Evolutionary conservation across 1,140 invertebrate species (phyloP).

Genomic region (Colletes latitarsis): DNA sequence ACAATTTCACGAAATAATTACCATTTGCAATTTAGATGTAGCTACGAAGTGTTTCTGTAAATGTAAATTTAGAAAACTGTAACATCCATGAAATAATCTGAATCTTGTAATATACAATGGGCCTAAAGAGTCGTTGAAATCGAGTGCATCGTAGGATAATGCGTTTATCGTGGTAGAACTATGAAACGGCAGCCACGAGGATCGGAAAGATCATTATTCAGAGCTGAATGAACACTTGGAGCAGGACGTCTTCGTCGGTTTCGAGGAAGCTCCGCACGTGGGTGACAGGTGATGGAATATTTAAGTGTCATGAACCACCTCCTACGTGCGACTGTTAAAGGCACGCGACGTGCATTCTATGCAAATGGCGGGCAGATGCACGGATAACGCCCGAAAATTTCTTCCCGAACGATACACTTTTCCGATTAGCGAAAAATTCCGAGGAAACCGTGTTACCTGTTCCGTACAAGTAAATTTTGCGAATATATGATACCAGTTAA

Average conservation of each 20-base stretch:
- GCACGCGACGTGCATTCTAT: constrained; percentile 77
- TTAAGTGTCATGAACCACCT: constrained; percentile 59
- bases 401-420: constrained; percentile 12
- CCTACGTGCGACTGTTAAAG: constrained; percentile 55
- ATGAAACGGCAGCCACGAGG: background rate
- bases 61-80: too few species aligned
- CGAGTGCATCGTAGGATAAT: background rate
- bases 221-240: background rate
- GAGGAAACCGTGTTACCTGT: background rate
- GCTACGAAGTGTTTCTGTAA: too few species aligned
- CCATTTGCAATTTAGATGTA: too few species aligned
- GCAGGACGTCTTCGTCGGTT: background rate
- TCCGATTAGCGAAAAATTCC: background rate
- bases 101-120: too few species aligned
- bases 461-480: too few species aligned
- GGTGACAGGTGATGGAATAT: constrained; percentile 77
- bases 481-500: too few species aligned
- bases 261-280: constrained; percentile 55
- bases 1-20: too few species aligned
- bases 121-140: too few species aligned
- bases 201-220: background rate
- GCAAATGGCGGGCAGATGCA: constrained; percentile 70
- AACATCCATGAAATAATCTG: too few species aligned
- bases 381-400: constrained; percentile 58
- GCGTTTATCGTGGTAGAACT: background rate